phyloP scores from a whole-genome alignment of 1,140 invertebrate genomes.

The Bombus terrestris region DNA sequence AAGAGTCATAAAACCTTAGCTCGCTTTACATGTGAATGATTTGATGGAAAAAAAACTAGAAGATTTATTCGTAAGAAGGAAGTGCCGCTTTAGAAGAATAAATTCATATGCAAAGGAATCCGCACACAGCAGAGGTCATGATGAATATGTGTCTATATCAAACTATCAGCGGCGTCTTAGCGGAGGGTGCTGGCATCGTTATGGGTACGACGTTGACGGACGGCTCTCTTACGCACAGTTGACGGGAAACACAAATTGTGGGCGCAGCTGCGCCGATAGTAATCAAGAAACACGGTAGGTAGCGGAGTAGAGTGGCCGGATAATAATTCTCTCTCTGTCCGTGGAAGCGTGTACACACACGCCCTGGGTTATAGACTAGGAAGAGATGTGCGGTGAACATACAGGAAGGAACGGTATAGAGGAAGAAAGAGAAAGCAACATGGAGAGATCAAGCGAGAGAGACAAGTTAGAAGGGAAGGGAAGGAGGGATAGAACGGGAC shows the following conservation, averaged over 20 bases:
- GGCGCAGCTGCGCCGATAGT: conserved; percentile 80
- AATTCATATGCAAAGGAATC: conserved; percentile 17
- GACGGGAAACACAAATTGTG: conserved; percentile 82
- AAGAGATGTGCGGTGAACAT: conserved; percentile 54
- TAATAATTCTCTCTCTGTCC: conserved; percentile 73
- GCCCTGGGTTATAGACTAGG: conserved; percentile 58
- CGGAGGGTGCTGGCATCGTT: conserved; percentile 61
- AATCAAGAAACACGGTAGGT: conserved; percentile 80
- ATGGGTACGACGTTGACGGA: conserved; percentile 76
- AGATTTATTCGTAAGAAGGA: neutral
- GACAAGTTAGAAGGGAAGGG: conserved; percentile 12
- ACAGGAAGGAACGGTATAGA: conserved; percentile 38
- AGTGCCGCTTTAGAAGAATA: neutral
- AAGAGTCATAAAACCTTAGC: no score
- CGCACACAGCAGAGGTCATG: conserved; percentile 38
- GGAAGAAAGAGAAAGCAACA: conserved; percentile 20
- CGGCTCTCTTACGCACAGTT: conserved; percentile 79
- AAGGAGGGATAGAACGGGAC: conserved; percentile 11
- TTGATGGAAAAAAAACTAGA: no score
- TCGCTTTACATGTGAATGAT: no score
- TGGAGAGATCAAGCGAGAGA: conserved; percentile 20
- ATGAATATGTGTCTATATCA: conserved; percentile 58
- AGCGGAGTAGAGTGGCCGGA: conserved; percentile 76
- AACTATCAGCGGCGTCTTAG: conserved; percentile 67
- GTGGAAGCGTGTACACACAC: conserved; percentile 54